Base-by-base conservation (phyloP, 1,140 invertebrate species). In the Diabrotica undecimpunctata region DNA sequence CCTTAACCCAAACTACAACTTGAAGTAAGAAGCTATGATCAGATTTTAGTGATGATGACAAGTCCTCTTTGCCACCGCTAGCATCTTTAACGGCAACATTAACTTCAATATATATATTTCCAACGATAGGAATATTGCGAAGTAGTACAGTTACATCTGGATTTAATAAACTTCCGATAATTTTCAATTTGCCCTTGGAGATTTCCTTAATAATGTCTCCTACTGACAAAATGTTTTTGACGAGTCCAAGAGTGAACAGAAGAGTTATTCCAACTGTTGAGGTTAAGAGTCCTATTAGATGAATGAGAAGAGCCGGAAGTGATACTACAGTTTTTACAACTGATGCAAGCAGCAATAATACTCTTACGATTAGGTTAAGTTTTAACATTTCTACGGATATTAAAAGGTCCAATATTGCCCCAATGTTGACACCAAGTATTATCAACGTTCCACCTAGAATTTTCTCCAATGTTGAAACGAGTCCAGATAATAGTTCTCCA, bases 391-490 rank as follows among this genome's bases (percentile, higher is more conserved):
- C 9, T 12, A 14, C 8, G 5, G 37, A 54, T 10, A 7, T 8
- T n/a, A 64, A 57, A 36, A 64, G 35, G 9, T 13, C 37, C 0
- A 64, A n/a, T 0, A 64, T 57, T 50, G 6, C 62, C 12, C 54
- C 57, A 10, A 64, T 11, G 37, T 64, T 57, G 5, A 64, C 41
- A n/a, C 37, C 54, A n/a, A n/a, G 11, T 9, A 57, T 13, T 41
- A 64, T 53, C 10, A 58, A 35, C 2, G 11, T 64, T 10, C 54
- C 54, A 5, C 12, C 14, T 41, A 51, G 54, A 8, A 64, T 13
- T 11, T 64, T 8, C n/a, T 12, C 25, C 2, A 64, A 38, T 7
- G 41, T 35, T 14, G 13, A 9, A 36, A 53, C 14, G 11, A 58
- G 37, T 36, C 6, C 62, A 13, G 12, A n/a, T 50, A 64, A 8